These are phyloP conservation scores for Pterophyllum scalare DNA, from an alignment of 2,113 vertebrate species.

Conservation along the genomic window DNA sequence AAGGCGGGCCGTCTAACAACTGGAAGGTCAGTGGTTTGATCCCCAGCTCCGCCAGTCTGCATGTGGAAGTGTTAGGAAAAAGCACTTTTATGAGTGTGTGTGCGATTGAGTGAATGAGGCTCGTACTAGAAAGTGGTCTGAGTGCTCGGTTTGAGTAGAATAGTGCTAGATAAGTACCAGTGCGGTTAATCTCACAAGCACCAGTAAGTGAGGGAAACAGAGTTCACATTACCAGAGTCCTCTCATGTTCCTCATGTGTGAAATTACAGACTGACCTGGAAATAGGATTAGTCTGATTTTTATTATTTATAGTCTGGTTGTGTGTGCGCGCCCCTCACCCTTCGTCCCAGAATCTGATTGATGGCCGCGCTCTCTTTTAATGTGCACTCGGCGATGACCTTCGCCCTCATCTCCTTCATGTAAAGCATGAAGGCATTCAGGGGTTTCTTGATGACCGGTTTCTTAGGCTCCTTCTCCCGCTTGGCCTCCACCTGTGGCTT, in stretches of 20 bases:
- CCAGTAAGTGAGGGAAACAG: constrained; percentile 16
- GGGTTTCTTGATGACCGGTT: constrained; percentile 98
- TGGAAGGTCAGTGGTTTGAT: rapidly evolving
- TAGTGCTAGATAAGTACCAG: neutral
- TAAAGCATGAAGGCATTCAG: constrained; percentile 99
- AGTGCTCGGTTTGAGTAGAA: neutral
- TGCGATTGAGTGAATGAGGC: neutral
- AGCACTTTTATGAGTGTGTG: too few relatives aligned
- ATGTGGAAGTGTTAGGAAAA: too few relatives aligned
- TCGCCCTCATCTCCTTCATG: constrained; percentile 99
- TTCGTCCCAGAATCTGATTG: constrained; percentile 97
- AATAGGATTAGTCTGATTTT: constrained; percentile 25
- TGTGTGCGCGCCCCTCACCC: constrained; percentile 83
- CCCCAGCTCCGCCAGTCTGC: too few relatives aligned
- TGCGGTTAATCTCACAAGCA: neutral
- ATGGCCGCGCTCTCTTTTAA: constrained; percentile 99
- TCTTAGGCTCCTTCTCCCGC: constrained; percentile 96
- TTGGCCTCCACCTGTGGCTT: constrained; percentile 93
- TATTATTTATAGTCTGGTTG: neutral
- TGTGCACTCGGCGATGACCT: constrained; percentile 98
- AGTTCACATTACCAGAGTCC: constrained; percentile 17
- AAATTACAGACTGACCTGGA: constrained; percentile 50
- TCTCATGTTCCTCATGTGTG: constrained; percentile 55
- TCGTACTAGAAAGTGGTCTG: neutral
- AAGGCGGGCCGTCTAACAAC: neutral